phyloP scores from a whole-genome alignment of 1,140 invertebrate genomes.

The Goniozus legneri region DNA sequence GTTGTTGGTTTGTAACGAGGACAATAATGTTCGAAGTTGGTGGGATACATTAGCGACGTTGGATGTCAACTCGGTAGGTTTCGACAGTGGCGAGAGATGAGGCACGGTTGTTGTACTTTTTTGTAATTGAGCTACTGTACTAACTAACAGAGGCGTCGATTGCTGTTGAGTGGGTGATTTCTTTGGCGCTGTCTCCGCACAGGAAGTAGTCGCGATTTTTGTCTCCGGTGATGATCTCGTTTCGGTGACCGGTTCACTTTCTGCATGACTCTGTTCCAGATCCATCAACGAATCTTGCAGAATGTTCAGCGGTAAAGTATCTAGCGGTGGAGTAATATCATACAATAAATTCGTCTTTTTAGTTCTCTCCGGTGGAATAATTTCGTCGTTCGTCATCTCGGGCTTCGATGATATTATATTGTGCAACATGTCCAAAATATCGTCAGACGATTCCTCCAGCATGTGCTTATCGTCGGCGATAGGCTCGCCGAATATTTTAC shows the following conservation, averaged over 20 bases:
- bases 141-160: slow-evolving; percentile 22
- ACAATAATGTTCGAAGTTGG: slow-evolving; percentile 57
- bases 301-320: slow-evolving; percentile 47
- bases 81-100: slow-evolving; percentile 66
- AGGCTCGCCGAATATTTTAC: neutral
- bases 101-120: slow-evolving; percentile 56
- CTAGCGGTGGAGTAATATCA: slow-evolving; percentile 45
- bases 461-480: slow-evolving; percentile 27
- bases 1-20: slow-evolving; percentile 45
- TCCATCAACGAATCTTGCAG: slow-evolving; percentile 46
- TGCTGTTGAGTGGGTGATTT: slow-evolving; percentile 22
- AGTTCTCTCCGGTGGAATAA: slow-evolving; percentile 34
- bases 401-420: slow-evolving; percentile 59
- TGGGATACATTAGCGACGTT: slow-evolving; percentile 69
- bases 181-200: slow-evolving; percentile 8
- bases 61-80: slow-evolving; percentile 66
- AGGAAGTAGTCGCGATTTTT: slow-evolving; percentile 11
- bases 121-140: slow-evolving; percentile 37
- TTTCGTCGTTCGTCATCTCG: slow-evolving; percentile 45
- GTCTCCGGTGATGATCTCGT: slow-evolving; percentile 18
- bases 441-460: slow-evolving; percentile 61
- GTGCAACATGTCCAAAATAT: slow-evolving; percentile 66
- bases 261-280: slow-evolving; percentile 36
- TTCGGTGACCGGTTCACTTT: slow-evolving; percentile 20
- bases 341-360: slow-evolving; percentile 44